Conservation (phyloP, 2,113 vertebrate species). For the Anoplopoma fimbria region DNA sequence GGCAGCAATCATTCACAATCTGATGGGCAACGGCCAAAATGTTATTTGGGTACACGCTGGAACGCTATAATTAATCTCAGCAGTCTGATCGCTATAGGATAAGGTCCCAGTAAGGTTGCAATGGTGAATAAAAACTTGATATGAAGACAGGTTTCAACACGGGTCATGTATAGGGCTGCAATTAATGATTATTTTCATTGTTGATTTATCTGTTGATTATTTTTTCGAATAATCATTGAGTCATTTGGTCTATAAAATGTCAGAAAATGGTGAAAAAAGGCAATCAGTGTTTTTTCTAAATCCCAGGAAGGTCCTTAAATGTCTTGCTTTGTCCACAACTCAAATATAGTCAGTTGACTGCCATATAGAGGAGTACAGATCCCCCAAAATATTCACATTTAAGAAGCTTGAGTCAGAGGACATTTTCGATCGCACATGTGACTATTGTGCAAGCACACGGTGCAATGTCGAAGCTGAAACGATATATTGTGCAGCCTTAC, state of each 20-base stretch:
- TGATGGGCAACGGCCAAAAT: constrained; percentile 64
- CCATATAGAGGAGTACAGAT: too few relatives aligned
- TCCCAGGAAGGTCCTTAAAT: background rate
- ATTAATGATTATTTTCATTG: too few relatives aligned
- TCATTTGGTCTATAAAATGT: background rate
- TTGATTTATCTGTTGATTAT: too few relatives aligned
- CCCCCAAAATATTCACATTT: too few relatives aligned
- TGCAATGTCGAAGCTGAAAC: too few relatives aligned
- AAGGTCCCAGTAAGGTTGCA: background rate
- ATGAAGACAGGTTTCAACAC: background rate
- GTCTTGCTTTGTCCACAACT: too few relatives aligned
- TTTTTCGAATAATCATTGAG: background rate
- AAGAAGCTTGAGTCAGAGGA: too few relatives aligned
- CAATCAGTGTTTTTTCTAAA: too few relatives aligned
- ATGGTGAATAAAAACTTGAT: background rate
- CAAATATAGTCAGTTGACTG: too few relatives aligned
- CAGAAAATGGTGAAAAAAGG: background rate
- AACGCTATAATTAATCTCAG: constrained; percentile 14
- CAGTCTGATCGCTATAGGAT: constrained; percentile 20
- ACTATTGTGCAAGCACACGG: background rate
- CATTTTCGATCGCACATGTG: background rate
- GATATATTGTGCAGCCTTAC: background rate
- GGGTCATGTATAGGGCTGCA: background rate
- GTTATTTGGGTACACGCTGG: constrained; percentile 44
- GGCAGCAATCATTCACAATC: constrained; percentile 60